These are phyloP conservation scores for Silurus aristotelis DNA, from an alignment of 2,797 vertebrate species.

Conservation along the genomic window DNA sequence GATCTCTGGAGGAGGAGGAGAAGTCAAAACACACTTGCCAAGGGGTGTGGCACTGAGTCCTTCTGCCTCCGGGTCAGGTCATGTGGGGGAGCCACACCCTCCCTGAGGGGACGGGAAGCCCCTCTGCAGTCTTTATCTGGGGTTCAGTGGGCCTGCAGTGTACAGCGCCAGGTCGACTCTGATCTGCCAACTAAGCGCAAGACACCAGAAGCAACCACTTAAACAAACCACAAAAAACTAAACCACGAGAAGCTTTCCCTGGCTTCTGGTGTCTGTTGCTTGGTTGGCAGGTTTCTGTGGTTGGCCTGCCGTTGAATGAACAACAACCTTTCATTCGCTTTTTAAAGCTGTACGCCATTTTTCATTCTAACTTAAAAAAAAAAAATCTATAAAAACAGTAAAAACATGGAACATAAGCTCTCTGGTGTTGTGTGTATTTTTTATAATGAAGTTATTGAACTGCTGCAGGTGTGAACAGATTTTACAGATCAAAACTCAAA, in stretches of 20 bases:
- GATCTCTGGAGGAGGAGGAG: conserved; percentile 42
- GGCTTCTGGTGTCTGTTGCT: conserved; percentile 54
- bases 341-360: not conserved
- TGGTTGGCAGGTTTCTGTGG: conserved; percentile 39
- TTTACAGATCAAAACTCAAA: too few species aligned
- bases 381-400: not conserved
- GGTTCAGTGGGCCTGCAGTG: conserved; percentile 49
- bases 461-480: not conserved
- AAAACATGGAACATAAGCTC: not conserved
- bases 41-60: conserved; percentile 39
- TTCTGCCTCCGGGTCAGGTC: not conserved
- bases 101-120: not conserved
- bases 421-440: not conserved
- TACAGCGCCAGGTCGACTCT: conserved; percentile 37
- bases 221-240: not conserved
- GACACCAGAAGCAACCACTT: conserved; percentile 41
- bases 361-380: too few species aligned
- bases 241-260: not conserved
- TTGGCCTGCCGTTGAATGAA: conserved; percentile 32
- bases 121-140: conserved; percentile 15
- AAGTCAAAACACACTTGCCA: conserved; percentile 29
- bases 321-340: not conserved
- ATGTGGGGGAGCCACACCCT: not conserved
- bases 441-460: not conserved
- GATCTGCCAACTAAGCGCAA: conserved; percentile 28